Evolutionary conservation across 2,797 vertebrate genomes (phyloP), one percentile per base, ranked within the genome.

Genomic region (Synanceia verrucosa): DNA sequence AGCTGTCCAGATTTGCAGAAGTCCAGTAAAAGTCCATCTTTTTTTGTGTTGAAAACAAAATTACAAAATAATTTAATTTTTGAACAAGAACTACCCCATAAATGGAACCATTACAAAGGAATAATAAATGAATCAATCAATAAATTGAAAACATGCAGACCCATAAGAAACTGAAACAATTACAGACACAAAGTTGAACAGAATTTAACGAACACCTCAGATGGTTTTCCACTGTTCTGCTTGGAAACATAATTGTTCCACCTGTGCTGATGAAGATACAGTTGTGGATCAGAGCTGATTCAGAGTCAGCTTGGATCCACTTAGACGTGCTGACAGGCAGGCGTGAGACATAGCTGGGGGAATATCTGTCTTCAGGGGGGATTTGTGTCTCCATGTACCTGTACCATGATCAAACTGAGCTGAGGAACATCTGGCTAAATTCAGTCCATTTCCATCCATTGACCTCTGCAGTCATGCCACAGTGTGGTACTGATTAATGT

Each of bases 401-500:
- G 36, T 37, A 39, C 26, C 28, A 37, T 2, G 8, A 41, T 50
- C 5, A 34, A 18, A 4, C 6, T 12, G 8, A 9, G 52, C 44
- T 36, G 43, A 51, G 56, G 10, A 77, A 65, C 65, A 80, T 77
- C 36, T 80, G 77, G 43, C 43, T 14, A 37, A 37, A 33, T 33
- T 63, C 16, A 62, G 11, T 28, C 24, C 12, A 29, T 48, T 69
- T 33, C 12, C 29, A n/a, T 33, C 12, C 29, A n/a, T 1, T 24
- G 48, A 69, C 50, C 70, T 71, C 29, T 37, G 12, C 63, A 13
- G 41, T 43, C 21, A 13, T 18, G 31, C 52, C 33, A 52, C 58
- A 58, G 64, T 65, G 55, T 72, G 59, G 44, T 47, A 78, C 48
- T 60, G n/a, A 73, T 72, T 75, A 72, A 18, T 29, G 33, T 37